Evolutionary conservation across 2,888 invertebrate genomes (phyloP), one percentile per base, ranked within the genome.

Genomic region (Biston stratarius): DNA sequence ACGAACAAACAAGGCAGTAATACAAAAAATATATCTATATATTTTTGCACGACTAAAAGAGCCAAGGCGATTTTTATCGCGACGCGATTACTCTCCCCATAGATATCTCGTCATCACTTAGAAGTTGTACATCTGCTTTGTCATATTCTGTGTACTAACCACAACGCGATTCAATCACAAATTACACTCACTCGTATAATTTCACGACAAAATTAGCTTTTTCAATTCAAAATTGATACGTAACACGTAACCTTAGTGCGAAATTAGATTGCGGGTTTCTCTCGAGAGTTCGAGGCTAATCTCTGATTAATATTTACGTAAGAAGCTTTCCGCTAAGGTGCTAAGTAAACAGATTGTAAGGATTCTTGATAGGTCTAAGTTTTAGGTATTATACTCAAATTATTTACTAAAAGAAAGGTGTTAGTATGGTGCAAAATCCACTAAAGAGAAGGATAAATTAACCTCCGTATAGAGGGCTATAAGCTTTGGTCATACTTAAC

Each of bases 151-250:
- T 10, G 11, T 1, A 11, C 11, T 38, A 60, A 63, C 67, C 63
- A 38, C 58, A 67, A 42, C 45, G 34, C 59, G 45, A 55, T 63
- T 51, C 59, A 63, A 67, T 63, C 49, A 63, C 42, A 67, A 67
- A 63, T 67, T 48, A 59, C 67, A 15, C 62, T 14, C 59, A 60
- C 52, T 62, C 49, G 62, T 62, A 62, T 61, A 63, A 67, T 63
- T 63, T 63, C 63, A 56, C 62, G 59, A 45, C 59, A 63, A 63
- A 67, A 67, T 63, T 67, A 63, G 67, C 62, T 63, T 66, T 66
- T 61, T 61, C 61, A 66, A 61, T 66, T 60, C 55, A 60, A 57
- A 67, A n/a, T 55, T 59, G 59, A 61, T 42, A 57, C 63, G 63
- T 60, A 60, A 63, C 59, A 48, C 42, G 65, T 63, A 56, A 55